Base-by-base conservation (phyloP, 2,113 vertebrate genomes). In the Ranitomeya variabilis region DNA sequence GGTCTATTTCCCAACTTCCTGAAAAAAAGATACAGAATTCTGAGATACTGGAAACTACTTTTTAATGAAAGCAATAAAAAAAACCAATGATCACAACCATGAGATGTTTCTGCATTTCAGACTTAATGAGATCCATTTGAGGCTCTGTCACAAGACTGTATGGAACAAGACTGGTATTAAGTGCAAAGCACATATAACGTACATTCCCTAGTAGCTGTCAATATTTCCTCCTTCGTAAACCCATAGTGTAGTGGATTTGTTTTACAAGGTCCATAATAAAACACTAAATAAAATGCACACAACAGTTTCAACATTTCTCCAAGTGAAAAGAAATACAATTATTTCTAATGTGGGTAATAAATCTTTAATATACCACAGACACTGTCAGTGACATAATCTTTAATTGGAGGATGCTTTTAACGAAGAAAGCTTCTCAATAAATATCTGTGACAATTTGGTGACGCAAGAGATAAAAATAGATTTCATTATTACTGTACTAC, bases 1-100 rank as follows among this genome's bases (percentile, higher is more conserved):
- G 37, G 80, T 45, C 55, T 31, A 87, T 69, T 88, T 88, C 57
- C 79, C 52, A 31, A 82, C 67, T 74, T 88, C 66, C 64, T 82
- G 80, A 71, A 74, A 87, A 74, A 87, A 82, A 21, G 13, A 59
- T 62, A 37, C 69, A 45, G 23, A 74, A 31, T 59, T 76, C 69
- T 62, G 16, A 82, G 67, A 73, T 73, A 81, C 54, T 87, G 80
- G 80, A 88, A 88, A 88, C 69, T 45, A 62, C 12, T 19, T 19
- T 62, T 57, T 86, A 23, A 51, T 62, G 57, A 55, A 16, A 60
- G n/a, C 6, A 54, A 79, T 15, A 31, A 31, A 80, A 80, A 78
- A 54, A 52, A 78, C 1, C 11, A 80, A 26, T 59, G 57, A 26
- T 31, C 55, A 59, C 6, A 9, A 18, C 2, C 55, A 59, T 23